Conservation (phyloP, 92 coral and sea anemone species). For the Umimayanthus chanpuru region DNA sequence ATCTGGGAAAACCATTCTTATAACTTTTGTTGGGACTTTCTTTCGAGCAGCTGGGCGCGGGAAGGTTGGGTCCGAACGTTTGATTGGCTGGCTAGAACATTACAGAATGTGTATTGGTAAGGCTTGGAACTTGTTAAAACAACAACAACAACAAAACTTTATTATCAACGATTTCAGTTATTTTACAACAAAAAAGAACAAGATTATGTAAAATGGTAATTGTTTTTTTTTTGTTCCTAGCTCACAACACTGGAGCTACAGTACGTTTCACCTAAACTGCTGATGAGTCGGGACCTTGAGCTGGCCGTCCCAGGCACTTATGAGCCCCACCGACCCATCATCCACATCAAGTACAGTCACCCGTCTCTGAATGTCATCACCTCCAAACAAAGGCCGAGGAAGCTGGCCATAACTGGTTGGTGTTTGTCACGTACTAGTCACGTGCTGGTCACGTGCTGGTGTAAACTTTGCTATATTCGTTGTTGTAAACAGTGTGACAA, state of each 20-base stretch:
- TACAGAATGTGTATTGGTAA: not conserved
- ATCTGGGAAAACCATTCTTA: too few species aligned
- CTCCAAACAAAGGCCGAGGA: constrained; percentile 96
- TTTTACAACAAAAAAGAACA: too few species aligned
- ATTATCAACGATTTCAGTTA: too few species aligned
- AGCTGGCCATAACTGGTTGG: constrained; percentile 87
- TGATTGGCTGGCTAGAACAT: too few species aligned
- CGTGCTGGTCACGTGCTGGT: not conserved
- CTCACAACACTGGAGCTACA: constrained; percentile 96
- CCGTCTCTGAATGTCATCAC: constrained; percentile 71
- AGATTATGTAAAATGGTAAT: not conserved
- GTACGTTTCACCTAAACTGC: constrained; percentile 94
- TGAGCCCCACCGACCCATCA: constrained; percentile 95
- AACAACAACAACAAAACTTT: too few species aligned
- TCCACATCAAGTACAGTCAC: constrained; percentile 92
- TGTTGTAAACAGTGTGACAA: not conserved
- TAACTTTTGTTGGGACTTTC: too few species aligned
- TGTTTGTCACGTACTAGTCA: not conserved
- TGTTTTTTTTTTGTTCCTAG: constrained; percentile 45
- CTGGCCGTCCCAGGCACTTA: constrained; percentile 99
- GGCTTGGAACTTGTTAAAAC: not conserved
- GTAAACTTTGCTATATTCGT: not conserved
- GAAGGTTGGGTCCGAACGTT: too few species aligned
- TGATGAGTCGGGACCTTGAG: constrained; percentile 97
- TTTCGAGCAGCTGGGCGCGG: too few species aligned